Percentiles rank a stretch among this genome's conserved stretches.
phyloP scores from a whole-genome alignment of 2,888 invertebrate species.

The Spisula subtruncata region DNA sequence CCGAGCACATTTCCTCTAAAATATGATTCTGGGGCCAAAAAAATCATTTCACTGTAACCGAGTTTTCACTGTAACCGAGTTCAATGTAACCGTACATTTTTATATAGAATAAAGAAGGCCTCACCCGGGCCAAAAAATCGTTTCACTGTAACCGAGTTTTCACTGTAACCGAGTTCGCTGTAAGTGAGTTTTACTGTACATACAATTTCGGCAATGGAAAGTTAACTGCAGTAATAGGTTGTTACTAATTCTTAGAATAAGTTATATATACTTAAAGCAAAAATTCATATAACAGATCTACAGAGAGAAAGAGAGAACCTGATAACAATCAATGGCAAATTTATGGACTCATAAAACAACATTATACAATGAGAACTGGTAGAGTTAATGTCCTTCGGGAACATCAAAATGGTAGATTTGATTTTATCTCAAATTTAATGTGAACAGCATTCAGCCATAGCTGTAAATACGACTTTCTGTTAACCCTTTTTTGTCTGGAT shows the following conservation, averaged over 20 bases:
- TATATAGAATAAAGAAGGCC: no score
- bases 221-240: neutral
- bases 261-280: neutral
- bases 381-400: constrained; percentile 13
- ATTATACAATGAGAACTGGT: neutral
- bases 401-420: constrained; percentile 24
- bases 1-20: no score
- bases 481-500: constrained; percentile 13
- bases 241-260: constrained; percentile 8
- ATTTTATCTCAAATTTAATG: constrained; percentile 31
- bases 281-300: constrained; percentile 17
- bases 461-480: constrained; percentile 22
- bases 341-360: constrained; percentile 1
- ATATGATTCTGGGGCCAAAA: no score
- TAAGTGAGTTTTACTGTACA: no score
- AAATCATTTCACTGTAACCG: no score
- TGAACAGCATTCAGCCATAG: constrained; percentile 19
- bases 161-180: no score
- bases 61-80: no score
- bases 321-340: constrained; percentile 13
- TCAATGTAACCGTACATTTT: no score
- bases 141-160: neutral
- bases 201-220: neutral
- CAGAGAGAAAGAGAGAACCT: neutral
- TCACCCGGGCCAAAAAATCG: neutral